Percentiles rank a stretch among this genome's conserved stretches.
These are phyloP conservation scores for Carlito syrichta DNA, from an alignment of 2,113 vertebrate genomes.

Conservation along the genomic window DNA sequence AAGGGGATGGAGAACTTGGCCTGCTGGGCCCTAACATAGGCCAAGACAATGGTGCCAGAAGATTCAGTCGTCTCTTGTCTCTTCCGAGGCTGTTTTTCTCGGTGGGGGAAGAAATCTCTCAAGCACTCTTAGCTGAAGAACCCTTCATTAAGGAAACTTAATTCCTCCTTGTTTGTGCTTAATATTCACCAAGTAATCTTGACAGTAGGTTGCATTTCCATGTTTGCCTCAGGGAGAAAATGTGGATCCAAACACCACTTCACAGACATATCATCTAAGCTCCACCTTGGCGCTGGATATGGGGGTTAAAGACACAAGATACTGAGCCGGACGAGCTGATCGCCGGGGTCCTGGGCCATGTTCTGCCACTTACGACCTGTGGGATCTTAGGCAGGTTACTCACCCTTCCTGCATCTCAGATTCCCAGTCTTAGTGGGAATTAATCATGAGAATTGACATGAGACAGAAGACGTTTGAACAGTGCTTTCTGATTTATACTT, in stretches of 20 bases:
- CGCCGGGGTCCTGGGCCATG: neutral
- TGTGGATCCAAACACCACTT: neutral
- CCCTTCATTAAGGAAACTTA: constrained; percentile 70
- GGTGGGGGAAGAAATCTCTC: constrained; percentile 18
- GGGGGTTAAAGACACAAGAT: neutral
- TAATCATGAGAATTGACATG: neutral
- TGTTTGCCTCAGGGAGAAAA: constrained; percentile 59
- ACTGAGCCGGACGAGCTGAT: fast-evolving
- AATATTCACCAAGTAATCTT: constrained; percentile 69
- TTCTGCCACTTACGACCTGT: neutral
- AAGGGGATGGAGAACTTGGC: neutral
- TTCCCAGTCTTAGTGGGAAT: neutral
- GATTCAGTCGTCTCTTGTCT: neutral
- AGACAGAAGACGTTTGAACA: neutral
- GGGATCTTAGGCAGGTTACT: neutral
- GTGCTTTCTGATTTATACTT: neutral
- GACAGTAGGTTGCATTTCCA: constrained; percentile 52
- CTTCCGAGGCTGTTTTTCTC: neutral
- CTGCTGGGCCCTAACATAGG: neutral
- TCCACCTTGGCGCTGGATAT: neutral
- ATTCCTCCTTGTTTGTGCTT: constrained; percentile 68
- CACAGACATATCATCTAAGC: neutral
- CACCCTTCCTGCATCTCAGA: neutral
- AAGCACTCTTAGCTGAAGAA: constrained; percentile 73
- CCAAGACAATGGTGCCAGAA: neutral